Evolutionary conservation across 2,113 vertebrate species (phyloP), one percentile per base, ranked within the genome.

Genomic region (Triplophysa dalaica): DNA sequence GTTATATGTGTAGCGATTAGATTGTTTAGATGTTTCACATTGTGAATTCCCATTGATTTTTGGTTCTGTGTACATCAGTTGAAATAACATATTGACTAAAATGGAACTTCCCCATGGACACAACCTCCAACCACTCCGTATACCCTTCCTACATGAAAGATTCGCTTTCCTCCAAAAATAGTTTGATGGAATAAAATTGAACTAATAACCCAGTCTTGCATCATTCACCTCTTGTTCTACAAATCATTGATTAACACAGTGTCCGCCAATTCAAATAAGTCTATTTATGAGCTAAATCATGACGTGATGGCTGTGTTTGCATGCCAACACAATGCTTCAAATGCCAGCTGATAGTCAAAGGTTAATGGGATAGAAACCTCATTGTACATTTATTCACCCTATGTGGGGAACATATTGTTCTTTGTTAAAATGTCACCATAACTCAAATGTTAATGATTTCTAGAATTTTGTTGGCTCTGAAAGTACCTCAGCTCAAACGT

Each of bases 371-470:
- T 62, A 87, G 79, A 38, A 76, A 68, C 56, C 66, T 83, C 83
- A 81, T 80, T 83, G 79, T 81, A 72, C 64, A 65, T 81, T 75
- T 66, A 64, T 61, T 68, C 75, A 79, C 50, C 62, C 58, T 56
- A 63, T 80, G 72, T 81, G 75, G 50, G 67, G 65, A 45, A 72
- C 63, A 76, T 70, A 80, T 85, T 85, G 83, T 80, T 80, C 79
- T 74, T 75, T 70, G 78, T 82, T 60, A 65, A 87, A 87, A 85
- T 85, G 86, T 84, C 86, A 87, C 77, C 62, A 24, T 70, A 45
- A 75, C 86, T 85, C 29, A 72, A 84, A 85, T 84, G 77, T 78
- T 85, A 87, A 85, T 81, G 70, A 84, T 81, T 87, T 85, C 80
- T 62, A 33, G 70, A 76, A 69, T 72, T 68, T 75, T 52, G 41